A percentile compares a stretch with the other conserved stretches of the same genome.
phyloP scores from a whole-genome alignment of 2,888 invertebrate genomes.

The Drosophila sordidapex region DNA sequence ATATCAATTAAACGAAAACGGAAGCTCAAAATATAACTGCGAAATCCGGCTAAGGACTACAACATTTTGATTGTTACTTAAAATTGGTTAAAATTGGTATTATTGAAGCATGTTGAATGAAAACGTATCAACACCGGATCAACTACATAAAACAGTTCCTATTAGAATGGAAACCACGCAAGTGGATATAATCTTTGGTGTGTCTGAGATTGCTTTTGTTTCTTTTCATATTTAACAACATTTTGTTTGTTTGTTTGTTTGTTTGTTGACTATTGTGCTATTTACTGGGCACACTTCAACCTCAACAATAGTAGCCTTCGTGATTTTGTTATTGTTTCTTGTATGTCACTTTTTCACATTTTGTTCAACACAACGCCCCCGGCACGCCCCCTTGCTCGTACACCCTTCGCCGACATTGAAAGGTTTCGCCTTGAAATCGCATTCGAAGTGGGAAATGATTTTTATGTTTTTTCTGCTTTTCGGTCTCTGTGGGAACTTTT shows the following conservation, averaged over 20 bases:
- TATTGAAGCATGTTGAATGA: background rate
- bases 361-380: conserved; percentile 13
- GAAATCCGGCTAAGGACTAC: background rate
- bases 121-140: background rate
- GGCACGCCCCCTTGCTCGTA: conserved; percentile 29
- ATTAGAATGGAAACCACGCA: too few species aligned
- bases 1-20: background rate
- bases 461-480: conserved; percentile 32
- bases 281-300: conserved; percentile 28
- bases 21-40: background rate
- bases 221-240: conserved; percentile 26
- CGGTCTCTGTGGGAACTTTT: conserved; percentile 62
- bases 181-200: background rate
- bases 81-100: background rate
- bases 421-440: conserved; percentile 72
- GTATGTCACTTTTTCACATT: conserved; percentile 28
- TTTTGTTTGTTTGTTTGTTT: conserved; percentile 22
- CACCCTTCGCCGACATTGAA: conserved; percentile 71
- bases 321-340: conserved; percentile 18
- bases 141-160: background rate
- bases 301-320: conserved; percentile 46
- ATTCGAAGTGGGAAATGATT: conserved; percentile 76
- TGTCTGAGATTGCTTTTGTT: background rate
- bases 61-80: background rate
- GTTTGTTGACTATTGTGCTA: conserved; percentile 20